A percentile compares a stretch with the other conserved stretches of the same genome.
Conservation (phyloP, 2,888 invertebrate genomes). For the Thelaira solivaga region DNA sequence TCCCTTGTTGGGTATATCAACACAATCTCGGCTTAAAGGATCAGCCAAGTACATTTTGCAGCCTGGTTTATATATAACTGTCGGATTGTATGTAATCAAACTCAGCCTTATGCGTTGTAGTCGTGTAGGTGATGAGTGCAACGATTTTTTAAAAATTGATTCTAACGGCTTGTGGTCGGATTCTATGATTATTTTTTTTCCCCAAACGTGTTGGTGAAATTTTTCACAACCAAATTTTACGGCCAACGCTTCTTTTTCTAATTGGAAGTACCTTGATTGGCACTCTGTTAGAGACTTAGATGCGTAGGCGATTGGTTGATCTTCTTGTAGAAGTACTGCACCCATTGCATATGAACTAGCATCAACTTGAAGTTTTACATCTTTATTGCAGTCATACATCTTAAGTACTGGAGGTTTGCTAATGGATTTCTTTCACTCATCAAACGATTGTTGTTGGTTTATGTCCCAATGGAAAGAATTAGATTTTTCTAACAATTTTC, state of each 20-base stretch:
- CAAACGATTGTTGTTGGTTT: not conserved
- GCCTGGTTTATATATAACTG: not conserved
- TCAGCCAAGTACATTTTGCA: slow-evolving; percentile 4
- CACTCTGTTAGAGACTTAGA: slow-evolving; percentile 1
- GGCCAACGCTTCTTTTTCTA: slow-evolving; percentile 38
- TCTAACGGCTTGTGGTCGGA: slow-evolving; percentile 41
- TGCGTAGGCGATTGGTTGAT: not conserved
- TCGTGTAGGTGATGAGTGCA: not conserved
- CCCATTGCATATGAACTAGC: slow-evolving; percentile 6
- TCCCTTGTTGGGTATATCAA: not conserved
- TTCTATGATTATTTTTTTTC: slow-evolving; percentile 4
- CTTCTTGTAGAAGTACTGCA: not conserved
- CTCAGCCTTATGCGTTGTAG: not conserved
- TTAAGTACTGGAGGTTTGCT: slow-evolving; percentile 6
- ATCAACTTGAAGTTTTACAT: slow-evolving; percentile 14
- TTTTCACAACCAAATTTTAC: slow-evolving; percentile 31
- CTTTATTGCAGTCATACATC: slow-evolving; percentile 34
- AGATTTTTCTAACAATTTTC: not conserved
- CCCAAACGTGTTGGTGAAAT: no score
- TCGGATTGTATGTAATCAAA: not conserved
- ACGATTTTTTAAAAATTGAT: slow-evolving; percentile 3
- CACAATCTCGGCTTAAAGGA: slow-evolving; percentile 1
- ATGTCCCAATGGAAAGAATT: not conserved
- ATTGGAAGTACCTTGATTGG: slow-evolving; percentile 10
- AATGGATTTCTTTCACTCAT: not conserved